Conservation (phyloP, 2,797 vertebrate species). For the Peromyscus melanophrys region DNA sequence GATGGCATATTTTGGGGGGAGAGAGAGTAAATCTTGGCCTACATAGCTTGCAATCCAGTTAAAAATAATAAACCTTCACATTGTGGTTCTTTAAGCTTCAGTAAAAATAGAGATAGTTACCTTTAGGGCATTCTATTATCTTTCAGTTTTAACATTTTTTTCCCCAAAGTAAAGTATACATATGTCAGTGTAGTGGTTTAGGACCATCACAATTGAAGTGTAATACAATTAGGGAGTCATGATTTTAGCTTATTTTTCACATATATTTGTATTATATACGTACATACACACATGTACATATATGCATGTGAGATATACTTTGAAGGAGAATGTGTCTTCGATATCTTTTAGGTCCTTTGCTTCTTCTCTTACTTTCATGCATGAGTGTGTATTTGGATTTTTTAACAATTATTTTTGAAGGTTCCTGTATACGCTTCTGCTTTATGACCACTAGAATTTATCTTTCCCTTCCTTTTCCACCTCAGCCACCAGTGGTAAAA, state of each 20-base stretch:
- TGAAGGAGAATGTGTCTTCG: slow-evolving; percentile 61
- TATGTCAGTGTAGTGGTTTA: neutral
- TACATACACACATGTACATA: too few species aligned
- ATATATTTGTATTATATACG: neutral
- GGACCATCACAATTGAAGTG: neutral
- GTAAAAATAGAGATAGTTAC: neutral
- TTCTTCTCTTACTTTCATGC: neutral
- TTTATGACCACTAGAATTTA: slow-evolving; percentile 80
- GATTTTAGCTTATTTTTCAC: neutral
- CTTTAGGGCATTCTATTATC: neutral
- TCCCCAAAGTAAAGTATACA: neutral
- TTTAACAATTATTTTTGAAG: slow-evolving; percentile 69
- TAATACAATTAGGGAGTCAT: neutral
- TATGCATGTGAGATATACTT: neutral
- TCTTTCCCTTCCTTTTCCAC: slow-evolving; percentile 84
- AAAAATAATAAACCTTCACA: slow-evolving; percentile 17
- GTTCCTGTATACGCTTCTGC: slow-evolving; percentile 72
- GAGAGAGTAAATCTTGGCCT: neutral
- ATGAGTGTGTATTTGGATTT: slow-evolving; percentile 71
- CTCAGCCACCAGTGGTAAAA: slow-evolving; percentile 99
- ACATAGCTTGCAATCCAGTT: neutral
- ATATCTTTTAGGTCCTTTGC: slow-evolving; percentile 58
- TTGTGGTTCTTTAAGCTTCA: slow-evolving; percentile 6
- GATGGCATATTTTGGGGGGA: neutral
- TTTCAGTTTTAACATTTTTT: neutral